A percentile compares a stretch with the other conserved stretches of the same genome.
Conservation (phyloP, 1,140 invertebrate genomes). For the Gonioctena quinquepunctata region DNA sequence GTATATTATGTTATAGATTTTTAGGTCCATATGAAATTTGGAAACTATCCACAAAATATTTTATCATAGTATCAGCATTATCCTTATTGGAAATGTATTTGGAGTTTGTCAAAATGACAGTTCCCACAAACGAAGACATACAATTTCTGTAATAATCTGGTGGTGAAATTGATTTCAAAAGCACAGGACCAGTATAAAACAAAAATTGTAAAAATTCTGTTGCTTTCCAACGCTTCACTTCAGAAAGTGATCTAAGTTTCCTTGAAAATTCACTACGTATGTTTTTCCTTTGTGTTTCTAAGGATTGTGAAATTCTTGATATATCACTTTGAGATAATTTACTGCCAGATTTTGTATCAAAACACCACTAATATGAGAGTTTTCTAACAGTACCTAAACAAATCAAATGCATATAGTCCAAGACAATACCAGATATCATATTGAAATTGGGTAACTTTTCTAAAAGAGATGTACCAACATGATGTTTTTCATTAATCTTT, state of each 20-base stretch:
- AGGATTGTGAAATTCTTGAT: no score
- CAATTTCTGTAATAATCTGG: conserved; percentile 12
- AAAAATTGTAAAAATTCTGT: conserved; percentile 47
- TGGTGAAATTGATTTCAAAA: conserved; percentile 8
- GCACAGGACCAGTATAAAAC: conserved; percentile 38
- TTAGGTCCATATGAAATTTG: background rate
- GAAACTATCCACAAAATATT: conserved; percentile 7
- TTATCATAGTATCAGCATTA: background rate
- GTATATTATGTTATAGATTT: conserved; percentile 19
- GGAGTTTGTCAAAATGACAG: background rate
- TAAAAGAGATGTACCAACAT: conserved; percentile 11
- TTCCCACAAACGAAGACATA: conserved; percentile 3
- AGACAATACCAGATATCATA: conserved; percentile 24
- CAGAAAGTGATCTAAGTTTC: conserved; percentile 36
- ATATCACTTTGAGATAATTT: background rate
- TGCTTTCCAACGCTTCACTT: conserved; percentile 46
- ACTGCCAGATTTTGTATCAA: conserved; percentile 20
- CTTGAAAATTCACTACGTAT: conserved; percentile 16
- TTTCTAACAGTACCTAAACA: conserved; percentile 31
- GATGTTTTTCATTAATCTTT: no score
- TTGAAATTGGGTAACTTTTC: conserved; percentile 13
- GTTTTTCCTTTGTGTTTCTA: background rate
- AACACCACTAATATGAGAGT: conserved; percentile 24
- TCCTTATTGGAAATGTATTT: no score
- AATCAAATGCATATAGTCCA: conserved; percentile 36